phyloP scores from a whole-genome alignment of 2,888 invertebrate genomes.

The Agrochola lychnidis region DNA sequence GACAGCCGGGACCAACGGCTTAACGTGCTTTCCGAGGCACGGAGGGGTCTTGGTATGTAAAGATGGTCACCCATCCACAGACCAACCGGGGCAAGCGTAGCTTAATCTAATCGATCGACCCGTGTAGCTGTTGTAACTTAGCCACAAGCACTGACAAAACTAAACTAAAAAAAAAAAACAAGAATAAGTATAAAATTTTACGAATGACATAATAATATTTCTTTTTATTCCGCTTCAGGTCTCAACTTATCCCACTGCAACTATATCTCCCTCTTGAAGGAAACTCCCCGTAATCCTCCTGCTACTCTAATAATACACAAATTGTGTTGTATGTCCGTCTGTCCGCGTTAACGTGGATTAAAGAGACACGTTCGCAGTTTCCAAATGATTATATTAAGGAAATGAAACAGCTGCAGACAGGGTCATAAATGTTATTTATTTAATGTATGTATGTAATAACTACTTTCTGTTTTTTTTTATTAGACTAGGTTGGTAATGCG shows the following conservation, averaged over 20 bases:
- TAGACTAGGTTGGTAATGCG: no score
- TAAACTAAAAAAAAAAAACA: background rate
- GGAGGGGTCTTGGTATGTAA: no score
- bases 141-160: background rate
- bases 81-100: no score
- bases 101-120: no score
- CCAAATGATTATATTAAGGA: conserved; percentile 25
- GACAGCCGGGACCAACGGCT: no score
- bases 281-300: conserved; percentile 61
- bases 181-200: background rate
- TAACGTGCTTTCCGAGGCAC: no score
- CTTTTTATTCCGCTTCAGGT: conserved; percentile 6
- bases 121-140: no score
- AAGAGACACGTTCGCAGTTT: conserved; percentile 24
- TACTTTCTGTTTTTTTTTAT: background rate
- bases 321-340: conserved; percentile 60
- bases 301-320: conserved; percentile 62
- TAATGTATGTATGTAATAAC: background rate
- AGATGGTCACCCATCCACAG: no score
- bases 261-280: conserved; percentile 54
- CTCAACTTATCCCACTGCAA: conserved; percentile 14
- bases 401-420: conserved; percentile 24
- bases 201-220: background rate
- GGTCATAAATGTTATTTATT: background rate
- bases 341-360: conserved; percentile 30